phyloP scores from a whole-genome alignment of 2,113 vertebrate species.

The Pygoscelis antarcticus region DNA sequence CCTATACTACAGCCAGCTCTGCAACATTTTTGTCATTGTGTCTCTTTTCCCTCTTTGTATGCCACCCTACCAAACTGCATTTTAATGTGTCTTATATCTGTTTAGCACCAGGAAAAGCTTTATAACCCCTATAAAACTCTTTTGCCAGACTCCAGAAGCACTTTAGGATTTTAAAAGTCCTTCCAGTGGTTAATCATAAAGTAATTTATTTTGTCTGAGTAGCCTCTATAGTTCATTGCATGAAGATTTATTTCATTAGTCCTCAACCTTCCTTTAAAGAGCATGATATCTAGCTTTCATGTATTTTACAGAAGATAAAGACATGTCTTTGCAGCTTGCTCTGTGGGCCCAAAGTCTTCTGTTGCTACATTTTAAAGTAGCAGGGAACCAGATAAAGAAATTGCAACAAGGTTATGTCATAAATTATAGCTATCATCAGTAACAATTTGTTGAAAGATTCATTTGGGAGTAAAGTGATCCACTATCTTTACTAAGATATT shows the following conservation, averaged over 20 bases:
- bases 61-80: not conserved
- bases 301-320: not conserved
- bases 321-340: not conserved
- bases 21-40: not conserved
- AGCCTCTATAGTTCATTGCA: not conserved
- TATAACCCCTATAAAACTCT: not conserved
- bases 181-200: not conserved
- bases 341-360: not conserved
- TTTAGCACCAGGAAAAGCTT: not conserved
- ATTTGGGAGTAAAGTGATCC: not conserved
- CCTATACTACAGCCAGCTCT: not conserved
- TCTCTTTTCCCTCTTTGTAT: not conserved
- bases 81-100: not conserved
- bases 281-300: not conserved
- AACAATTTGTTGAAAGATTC: not conserved
- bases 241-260: not conserved
- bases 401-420: not conserved
- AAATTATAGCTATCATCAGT: not conserved
- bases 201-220: not conserved
- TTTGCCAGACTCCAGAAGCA: not conserved
- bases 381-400: not conserved
- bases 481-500: slow-evolving; percentile 1
- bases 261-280: not conserved
- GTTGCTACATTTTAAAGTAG: not conserved
- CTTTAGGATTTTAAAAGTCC: not conserved